A percentile compares a stretch with the other conserved stretches of the same genome.
phyloP scores from a whole-genome alignment of 2,888 invertebrate species.

The Ormyrus nitidulus region DNA sequence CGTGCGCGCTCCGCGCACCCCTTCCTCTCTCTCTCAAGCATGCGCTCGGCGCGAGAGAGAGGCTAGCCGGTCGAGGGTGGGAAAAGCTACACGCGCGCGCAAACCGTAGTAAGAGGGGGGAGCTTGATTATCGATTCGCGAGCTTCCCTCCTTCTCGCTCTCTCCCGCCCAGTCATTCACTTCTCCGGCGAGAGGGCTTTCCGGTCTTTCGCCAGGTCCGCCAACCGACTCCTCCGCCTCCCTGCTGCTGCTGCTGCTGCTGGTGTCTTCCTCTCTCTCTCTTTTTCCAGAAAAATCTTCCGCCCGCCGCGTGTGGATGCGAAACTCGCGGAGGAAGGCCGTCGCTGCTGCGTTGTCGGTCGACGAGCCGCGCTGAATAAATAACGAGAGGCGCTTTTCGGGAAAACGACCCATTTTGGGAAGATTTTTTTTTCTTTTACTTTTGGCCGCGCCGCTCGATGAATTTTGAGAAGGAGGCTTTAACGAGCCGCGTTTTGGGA shows the following conservation, averaged over 20 bases:
- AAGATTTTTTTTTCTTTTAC: no score
- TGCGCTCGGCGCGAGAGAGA: not conserved
- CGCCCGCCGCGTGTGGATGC: no score
- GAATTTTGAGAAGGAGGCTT: no score
- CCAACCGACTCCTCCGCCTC: conserved; percentile 15
- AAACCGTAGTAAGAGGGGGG: conserved; percentile 51
- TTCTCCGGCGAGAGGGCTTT: conserved; percentile 52
- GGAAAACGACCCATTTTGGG: no score
- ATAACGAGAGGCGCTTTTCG: no score
- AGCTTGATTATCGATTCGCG: conserved; percentile 73
- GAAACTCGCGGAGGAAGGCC: no score
- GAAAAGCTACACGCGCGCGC: not conserved
- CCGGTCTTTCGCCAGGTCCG: conserved; percentile 23
- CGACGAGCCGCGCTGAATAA: no score
- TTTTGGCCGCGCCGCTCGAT: no score
- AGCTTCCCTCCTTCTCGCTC: conserved; percentile 54
- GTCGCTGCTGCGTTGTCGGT: no score
- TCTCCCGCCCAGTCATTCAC: conserved; percentile 65
- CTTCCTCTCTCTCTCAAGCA: not conserved
- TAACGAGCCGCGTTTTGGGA: no score
- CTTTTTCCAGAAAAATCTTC: not conserved
- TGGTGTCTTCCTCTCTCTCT: not conserved
- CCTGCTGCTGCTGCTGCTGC: not conserved
- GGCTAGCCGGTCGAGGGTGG: conserved; percentile 12
- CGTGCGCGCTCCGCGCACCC: conserved; percentile 3